Conservation (phyloP, 92 coral and sea anemone species). For the Palythoa caribaeorum region DNA sequence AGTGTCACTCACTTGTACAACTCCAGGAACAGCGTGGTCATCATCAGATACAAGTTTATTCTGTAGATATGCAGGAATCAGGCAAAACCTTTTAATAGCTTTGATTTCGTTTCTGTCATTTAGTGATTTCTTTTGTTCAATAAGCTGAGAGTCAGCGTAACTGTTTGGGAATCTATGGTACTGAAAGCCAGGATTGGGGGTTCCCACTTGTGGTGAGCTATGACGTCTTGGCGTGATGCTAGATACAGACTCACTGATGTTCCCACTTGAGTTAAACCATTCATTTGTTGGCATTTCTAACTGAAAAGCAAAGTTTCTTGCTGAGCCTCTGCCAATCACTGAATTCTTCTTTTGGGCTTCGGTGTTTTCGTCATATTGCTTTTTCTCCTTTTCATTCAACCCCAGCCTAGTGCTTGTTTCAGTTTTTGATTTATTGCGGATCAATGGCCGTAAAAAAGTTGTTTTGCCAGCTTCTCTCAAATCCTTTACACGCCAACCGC, state of each 20-base stretch:
- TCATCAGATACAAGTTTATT: not conserved
- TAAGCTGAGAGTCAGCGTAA: not conserved
- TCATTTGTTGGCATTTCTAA: too few relatives aligned
- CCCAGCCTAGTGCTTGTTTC: not conserved
- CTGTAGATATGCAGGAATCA: not conserved
- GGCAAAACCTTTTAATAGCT: not conserved
- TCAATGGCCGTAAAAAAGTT: not conserved
- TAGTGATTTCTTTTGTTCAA: not conserved
- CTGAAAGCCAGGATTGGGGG: not conserved
- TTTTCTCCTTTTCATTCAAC: not conserved
- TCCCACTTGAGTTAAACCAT: too few relatives aligned
- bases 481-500: slow-evolving; percentile 1
- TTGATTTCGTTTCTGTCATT: not conserved
- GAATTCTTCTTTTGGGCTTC: too few relatives aligned
- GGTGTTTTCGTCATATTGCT: too few relatives aligned
- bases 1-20: too few relatives aligned
- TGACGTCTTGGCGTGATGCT: not conserved
- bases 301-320: too few relatives aligned
- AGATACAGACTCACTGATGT: too few relatives aligned
- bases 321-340: too few relatives aligned
- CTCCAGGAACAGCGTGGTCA: not conserved
- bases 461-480: not conserved
- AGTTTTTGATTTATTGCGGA: not conserved
- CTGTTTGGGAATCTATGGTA: not conserved
- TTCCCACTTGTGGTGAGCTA: not conserved